Conservation (phyloP, 2,888 invertebrate genomes). For the Scrobipalpa atriplicella region DNA sequence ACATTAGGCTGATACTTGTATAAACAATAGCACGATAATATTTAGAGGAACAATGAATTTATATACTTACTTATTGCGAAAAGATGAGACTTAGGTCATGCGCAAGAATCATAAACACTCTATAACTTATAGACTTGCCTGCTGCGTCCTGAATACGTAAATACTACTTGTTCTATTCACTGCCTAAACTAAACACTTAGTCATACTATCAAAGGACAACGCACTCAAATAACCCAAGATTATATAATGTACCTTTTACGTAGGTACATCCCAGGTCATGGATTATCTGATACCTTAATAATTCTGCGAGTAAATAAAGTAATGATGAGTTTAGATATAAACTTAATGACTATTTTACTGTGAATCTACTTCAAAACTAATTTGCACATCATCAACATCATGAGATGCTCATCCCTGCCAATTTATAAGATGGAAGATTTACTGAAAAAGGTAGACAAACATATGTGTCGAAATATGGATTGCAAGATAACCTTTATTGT, state of each 20-base stretch:
- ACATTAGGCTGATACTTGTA: too few species aligned
- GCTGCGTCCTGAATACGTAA: not conserved
- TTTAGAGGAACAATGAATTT: too few species aligned
- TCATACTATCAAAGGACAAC: constrained; percentile 2
- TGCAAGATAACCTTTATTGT: too few species aligned
- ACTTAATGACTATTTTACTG: not conserved
- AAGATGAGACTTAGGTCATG: too few species aligned
- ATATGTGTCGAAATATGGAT: too few species aligned
- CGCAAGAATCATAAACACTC: too few species aligned
- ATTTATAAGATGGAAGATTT: not conserved
- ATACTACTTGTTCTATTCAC: not conserved
- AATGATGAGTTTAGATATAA: not conserved
- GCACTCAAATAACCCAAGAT: not conserved
- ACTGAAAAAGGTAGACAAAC: too few species aligned
- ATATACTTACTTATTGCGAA: too few species aligned
- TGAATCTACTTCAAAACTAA: not conserved
- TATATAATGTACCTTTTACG: too few species aligned
- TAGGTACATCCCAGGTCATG: not conserved
- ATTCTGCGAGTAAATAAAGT: not conserved
- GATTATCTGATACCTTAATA: not conserved
- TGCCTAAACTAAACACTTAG: not conserved
- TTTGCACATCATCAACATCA: not conserved
- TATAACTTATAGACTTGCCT: too few species aligned
- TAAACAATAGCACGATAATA: too few species aligned
- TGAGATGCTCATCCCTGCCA: not conserved